Evolutionary conservation across 2,113 vertebrate species (phyloP).

Genomic region (Glaucomys volans): DNA sequence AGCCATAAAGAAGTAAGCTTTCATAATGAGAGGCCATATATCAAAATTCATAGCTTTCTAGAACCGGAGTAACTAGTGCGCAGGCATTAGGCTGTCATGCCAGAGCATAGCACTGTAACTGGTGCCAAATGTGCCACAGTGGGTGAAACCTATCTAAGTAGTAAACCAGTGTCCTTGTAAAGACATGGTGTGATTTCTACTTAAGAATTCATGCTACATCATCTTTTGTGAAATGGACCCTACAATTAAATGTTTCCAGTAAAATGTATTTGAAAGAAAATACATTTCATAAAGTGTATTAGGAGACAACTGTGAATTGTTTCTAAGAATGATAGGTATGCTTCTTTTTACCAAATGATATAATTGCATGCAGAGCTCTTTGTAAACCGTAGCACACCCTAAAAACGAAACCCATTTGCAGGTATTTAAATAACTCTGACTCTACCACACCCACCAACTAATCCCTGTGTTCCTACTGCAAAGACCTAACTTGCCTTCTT

Average conservation of each 20-base stretch:
- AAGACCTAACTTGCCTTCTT: not conserved
- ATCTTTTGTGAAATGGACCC: not conserved
- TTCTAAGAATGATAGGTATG: not conserved
- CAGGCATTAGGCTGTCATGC: not conserved
- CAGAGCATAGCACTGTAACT: not conserved
- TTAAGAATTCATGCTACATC: not conserved
- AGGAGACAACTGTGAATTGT: not conserved
- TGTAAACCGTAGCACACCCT: not conserved
- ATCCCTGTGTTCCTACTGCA: not conserved
- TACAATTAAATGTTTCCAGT: conserved; percentile 15
- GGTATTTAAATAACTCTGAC: not conserved
- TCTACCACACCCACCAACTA: not conserved
- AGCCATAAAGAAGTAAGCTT: conserved; percentile 65
- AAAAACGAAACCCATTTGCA: not conserved
- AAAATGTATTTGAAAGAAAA: conserved; percentile 14
- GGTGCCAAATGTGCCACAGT: not conserved
- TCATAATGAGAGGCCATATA: conserved; percentile 58
- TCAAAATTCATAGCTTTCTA: conserved; percentile 64
- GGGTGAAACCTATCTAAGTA: not conserved
- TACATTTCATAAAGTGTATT: not conserved
- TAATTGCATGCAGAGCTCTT: not conserved
- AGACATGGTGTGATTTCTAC: not conserved
- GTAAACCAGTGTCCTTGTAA: not conserved
- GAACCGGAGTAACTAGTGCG: conserved; percentile 43
- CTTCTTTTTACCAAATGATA: conserved; percentile 26